A percentile compares a stretch with the other conserved stretches of the same genome.
Evolutionary conservation across 2,113 vertebrate species (phyloP).

Genomic region (Brachyhypopomus occidentalis): DNA sequence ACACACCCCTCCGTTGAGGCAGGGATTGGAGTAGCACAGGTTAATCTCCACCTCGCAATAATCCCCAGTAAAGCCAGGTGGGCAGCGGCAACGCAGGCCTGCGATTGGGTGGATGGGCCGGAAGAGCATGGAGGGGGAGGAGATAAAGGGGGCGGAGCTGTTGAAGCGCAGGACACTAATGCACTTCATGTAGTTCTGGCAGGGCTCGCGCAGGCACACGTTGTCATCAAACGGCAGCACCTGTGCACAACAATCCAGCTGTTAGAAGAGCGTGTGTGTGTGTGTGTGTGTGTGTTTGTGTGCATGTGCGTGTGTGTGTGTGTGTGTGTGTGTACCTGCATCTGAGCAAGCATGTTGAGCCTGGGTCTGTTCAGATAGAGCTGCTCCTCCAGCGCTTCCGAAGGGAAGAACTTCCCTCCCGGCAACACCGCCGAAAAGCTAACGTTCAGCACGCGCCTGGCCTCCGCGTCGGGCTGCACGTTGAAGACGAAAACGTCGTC

Average conservation of each 20-base stretch:
- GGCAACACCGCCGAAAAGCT: slow-evolving; percentile 91
- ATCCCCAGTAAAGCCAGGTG: slow-evolving; percentile 92
- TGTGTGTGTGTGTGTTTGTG: background rate
- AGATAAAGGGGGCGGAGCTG: slow-evolving; percentile 94
- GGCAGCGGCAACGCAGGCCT: slow-evolving; percentile 94
- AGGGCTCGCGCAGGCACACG: slow-evolving; percentile 95
- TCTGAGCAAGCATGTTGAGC: slow-evolving; percentile 87
- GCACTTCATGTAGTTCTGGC: slow-evolving; percentile 99
- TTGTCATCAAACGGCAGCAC: slow-evolving; percentile 98
- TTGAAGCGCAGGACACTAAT: slow-evolving; percentile 97
- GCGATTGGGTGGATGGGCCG: slow-evolving; percentile 96
- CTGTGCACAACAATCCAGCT: slow-evolving; percentile 55
- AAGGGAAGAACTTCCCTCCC: slow-evolving; percentile 88
- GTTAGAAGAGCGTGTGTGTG: background rate
- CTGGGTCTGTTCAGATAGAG: slow-evolving; percentile 92
- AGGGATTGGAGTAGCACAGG: slow-evolving; percentile 98
- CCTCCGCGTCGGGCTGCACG: slow-evolving; percentile 93
- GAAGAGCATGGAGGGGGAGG: slow-evolving; percentile 91
- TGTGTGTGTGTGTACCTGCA: slow-evolving; percentile 75
- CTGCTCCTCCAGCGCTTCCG: slow-evolving; percentile 95
- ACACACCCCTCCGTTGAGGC: slow-evolving; percentile 89
- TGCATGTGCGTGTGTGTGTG: slow-evolving; percentile 32
- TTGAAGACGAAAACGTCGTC: slow-evolving; percentile 98
- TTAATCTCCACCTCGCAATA: slow-evolving; percentile 98
- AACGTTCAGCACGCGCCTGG: slow-evolving; percentile 87